phyloP scores from a whole-genome alignment of 2,888 invertebrate genomes.

The Deilephila porcellus region DNA sequence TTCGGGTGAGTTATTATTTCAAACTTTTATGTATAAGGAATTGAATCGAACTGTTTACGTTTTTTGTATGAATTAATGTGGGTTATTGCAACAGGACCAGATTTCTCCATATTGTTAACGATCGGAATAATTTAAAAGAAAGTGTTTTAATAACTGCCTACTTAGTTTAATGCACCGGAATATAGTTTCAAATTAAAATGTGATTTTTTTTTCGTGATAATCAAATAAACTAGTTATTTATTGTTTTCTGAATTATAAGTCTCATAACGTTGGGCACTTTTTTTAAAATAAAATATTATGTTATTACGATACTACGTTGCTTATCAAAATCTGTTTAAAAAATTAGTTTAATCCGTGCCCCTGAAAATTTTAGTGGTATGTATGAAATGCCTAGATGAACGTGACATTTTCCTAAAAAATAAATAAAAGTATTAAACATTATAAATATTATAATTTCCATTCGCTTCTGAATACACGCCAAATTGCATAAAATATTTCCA shows the following conservation, averaged over 20 bases:
- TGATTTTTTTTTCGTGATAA: background rate
- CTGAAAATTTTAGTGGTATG: too few relatives aligned
- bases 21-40: slow-evolving; percentile 13
- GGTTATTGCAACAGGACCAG: slow-evolving; percentile 5
- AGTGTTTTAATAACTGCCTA: slow-evolving; percentile 10
- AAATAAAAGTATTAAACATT: too few relatives aligned
- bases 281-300: background rate
- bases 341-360: too few relatives aligned
- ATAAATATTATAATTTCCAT: too few relatives aligned
- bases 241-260: background rate
- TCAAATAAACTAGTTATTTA: too few relatives aligned
- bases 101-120: slow-evolving; percentile 8
- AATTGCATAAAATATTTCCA: too few relatives aligned
- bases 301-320: too few relatives aligned
- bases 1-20: slow-evolving; percentile 47
- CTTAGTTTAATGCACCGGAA: background rate
- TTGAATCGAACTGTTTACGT: background rate
- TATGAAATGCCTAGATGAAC: too few relatives aligned
- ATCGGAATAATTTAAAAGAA: slow-evolving; percentile 11
- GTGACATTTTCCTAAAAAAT: too few relatives aligned
- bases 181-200: slow-evolving; percentile 5
- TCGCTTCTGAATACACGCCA: too few relatives aligned
- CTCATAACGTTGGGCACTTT: background rate
- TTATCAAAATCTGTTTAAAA: too few relatives aligned
- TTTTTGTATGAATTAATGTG: background rate